Evolutionary conservation across 2,888 invertebrate species (phyloP), one percentile per base, ranked within the genome.

Genomic region (Idaea aversata): DNA sequence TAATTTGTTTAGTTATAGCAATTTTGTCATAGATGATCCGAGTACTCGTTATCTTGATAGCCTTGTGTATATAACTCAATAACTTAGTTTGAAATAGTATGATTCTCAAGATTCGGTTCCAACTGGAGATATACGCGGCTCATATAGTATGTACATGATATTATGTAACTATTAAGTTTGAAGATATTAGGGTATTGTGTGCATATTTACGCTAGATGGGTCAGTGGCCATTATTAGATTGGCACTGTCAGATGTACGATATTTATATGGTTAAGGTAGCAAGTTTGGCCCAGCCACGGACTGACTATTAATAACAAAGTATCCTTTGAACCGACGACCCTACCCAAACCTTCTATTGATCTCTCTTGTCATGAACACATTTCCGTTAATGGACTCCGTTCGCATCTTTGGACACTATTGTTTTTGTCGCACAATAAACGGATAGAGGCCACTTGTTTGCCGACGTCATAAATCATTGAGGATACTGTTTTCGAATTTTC

Each of bases 361-460:
- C 86, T 86, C 81, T 88, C 86, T 84, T 88, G 90, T 89, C 89
- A 87, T 86, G 83, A 82, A 83, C 86, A 88, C 85, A 86, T 88
- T 88, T 83, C 78, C 83, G 80, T 83, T 90, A 90, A 91, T 90
- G 89, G 88, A 86, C 86, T 85, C 79, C 74, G 77, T 81, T 73
- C 76, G 69, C 79, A 80, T 87, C 84, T 82, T 80, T 75, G 68
- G 75, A 80, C 76, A 77, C 83, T 82, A 84, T 87, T 89, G 88
- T 90, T 88, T 88, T 88, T 88, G 85, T 77, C 75, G 77, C 77
- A 79, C 79, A 83, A 83, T 84, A 82, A 85, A 81, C 79, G 75
- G 74, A 73, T 75, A 73, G 75, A 74, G 73, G 78, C 77, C 77
- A 81, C 77, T 81, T 75, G 78, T 79, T 78, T 76, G 77, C 77